phyloP scores from a whole-genome alignment of 2,797 vertebrate genomes.

The Fistularia commersonii region DNA sequence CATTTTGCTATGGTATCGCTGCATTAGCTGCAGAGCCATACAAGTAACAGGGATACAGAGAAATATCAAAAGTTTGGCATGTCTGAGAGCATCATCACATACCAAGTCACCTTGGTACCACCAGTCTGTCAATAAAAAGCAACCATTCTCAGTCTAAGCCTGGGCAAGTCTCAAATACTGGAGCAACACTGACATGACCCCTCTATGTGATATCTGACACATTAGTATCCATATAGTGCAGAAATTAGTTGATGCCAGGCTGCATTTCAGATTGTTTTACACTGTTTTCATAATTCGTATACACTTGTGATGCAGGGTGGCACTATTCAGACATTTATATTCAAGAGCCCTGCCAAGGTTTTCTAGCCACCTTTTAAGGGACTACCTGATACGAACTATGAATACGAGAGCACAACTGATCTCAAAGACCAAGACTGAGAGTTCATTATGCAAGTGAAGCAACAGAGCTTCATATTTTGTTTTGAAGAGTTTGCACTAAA shows the following conservation, averaged over 20 bases:
- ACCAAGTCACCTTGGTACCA: slow-evolving; percentile 51
- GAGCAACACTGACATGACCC: slow-evolving; percentile 38
- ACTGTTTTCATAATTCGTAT: slow-evolving; percentile 38
- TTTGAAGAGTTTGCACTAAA: neutral
- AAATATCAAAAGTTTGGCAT: slow-evolving; percentile 13
- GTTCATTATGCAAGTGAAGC: slow-evolving; percentile 17
- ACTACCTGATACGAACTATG: too few relatives aligned
- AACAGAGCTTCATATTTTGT: slow-evolving; percentile 10
- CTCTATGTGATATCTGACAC: slow-evolving; percentile 35
- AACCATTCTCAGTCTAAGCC: slow-evolving; percentile 8
- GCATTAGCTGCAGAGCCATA: slow-evolving; percentile 17
- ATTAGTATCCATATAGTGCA: slow-evolving; percentile 47
- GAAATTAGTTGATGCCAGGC: slow-evolving; percentile 30
- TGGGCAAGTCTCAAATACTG: slow-evolving; percentile 27
- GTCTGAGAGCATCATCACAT: slow-evolving; percentile 8
- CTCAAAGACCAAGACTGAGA: slow-evolving; percentile 21
- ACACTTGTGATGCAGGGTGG: slow-evolving; percentile 35
- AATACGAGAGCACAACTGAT: slow-evolving; percentile 1
- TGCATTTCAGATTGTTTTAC: slow-evolving; percentile 38
- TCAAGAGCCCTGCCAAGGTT: slow-evolving; percentile 4
- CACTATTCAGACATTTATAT: slow-evolving; percentile 20
- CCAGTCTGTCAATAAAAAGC: slow-evolving; percentile 39
- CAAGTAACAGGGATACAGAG: slow-evolving; percentile 4
- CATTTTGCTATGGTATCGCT: slow-evolving; percentile 28
- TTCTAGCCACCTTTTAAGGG: slow-evolving; percentile 8